phyloP scores from a whole-genome alignment of 2,888 invertebrate species.

The Parnassius glacialis region DNA sequence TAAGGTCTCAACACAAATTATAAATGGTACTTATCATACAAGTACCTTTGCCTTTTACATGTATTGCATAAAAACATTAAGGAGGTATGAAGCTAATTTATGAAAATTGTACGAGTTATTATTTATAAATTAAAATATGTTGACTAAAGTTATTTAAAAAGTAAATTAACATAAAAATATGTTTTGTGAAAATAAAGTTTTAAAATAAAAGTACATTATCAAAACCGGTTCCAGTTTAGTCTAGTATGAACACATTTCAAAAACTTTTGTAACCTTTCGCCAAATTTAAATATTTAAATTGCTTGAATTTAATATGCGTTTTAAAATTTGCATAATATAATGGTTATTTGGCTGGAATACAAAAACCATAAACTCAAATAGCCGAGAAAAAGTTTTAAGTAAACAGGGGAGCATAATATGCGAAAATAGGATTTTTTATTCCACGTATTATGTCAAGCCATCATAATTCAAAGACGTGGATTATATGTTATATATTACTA shows the following conservation, averaged over 20 bases:
- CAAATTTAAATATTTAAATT: conserved; percentile 23
- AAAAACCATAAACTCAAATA: conserved; percentile 10
- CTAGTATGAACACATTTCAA: conserved; percentile 1
- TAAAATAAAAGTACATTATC: not conserved
- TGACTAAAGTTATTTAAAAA: too few species aligned
- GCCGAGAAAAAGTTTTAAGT: conserved; percentile 12
- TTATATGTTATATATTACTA: too few species aligned
- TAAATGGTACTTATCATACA: too few species aligned
- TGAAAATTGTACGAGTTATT: too few species aligned
- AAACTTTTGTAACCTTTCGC: conserved; percentile 4
- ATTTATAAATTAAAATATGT: too few species aligned
- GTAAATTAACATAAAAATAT: too few species aligned
- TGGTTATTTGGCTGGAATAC: conserved; percentile 19
- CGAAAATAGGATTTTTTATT: conserved; percentile 6
- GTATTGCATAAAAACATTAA: too few species aligned
- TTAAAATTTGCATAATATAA: conserved; percentile 19
- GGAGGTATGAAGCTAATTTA: too few species aligned
- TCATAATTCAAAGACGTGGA: too few species aligned
- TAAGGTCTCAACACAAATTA: too few species aligned
- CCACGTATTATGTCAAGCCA: too few species aligned
- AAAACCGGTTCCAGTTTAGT: not conserved
- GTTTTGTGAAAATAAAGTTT: not conserved
- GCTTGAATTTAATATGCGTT: conserved; percentile 18
- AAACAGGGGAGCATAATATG: conserved; percentile 8
- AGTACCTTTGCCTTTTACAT: too few species aligned